Evolutionary conservation across 2,797 vertebrate genomes (phyloP).

Genomic region (Echeneis naucrates): DNA sequence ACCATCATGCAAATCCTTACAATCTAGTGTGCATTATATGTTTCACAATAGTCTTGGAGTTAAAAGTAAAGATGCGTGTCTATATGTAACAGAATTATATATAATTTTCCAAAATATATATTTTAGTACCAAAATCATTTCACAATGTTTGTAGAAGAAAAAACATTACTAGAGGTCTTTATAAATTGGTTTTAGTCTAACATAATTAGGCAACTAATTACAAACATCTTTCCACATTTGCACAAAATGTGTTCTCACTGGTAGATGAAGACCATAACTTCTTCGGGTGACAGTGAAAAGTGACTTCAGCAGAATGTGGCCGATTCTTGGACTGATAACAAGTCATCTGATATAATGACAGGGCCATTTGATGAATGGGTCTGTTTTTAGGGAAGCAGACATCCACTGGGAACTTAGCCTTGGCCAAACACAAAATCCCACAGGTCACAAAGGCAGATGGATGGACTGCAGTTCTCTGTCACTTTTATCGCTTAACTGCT

Average conservation of each 20-base stretch:
- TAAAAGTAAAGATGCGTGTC: no score
- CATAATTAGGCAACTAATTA: background rate
- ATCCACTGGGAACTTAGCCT: constrained; percentile 58
- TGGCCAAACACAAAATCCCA: constrained; percentile 73
- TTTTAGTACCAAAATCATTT: no score
- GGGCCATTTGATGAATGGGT: constrained; percentile 69
- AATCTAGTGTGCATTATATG: no score
- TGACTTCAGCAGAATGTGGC: constrained; percentile 64
- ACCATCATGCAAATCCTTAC: background rate
- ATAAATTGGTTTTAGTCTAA: background rate
- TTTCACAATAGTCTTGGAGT: no score
- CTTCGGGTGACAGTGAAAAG: constrained; percentile 50
- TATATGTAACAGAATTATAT: background rate
- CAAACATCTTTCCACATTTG: constrained; percentile 4
- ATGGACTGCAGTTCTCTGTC: constrained; percentile 70
- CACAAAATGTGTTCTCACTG: constrained; percentile 6
- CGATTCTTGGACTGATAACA: constrained; percentile 60
- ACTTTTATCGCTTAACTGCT: constrained; percentile 76
- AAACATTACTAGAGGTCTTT: background rate
- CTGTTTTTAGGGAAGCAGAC: constrained; percentile 64
- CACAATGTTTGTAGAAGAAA: no score
- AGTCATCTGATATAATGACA: constrained; percentile 71
- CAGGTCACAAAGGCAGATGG: constrained; percentile 76
- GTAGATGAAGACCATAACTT: constrained; percentile 29
- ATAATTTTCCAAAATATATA: no score